Evolutionary conservation across 2,888 invertebrate species (phyloP).

Genomic region (Drosophila robusta): DNA sequence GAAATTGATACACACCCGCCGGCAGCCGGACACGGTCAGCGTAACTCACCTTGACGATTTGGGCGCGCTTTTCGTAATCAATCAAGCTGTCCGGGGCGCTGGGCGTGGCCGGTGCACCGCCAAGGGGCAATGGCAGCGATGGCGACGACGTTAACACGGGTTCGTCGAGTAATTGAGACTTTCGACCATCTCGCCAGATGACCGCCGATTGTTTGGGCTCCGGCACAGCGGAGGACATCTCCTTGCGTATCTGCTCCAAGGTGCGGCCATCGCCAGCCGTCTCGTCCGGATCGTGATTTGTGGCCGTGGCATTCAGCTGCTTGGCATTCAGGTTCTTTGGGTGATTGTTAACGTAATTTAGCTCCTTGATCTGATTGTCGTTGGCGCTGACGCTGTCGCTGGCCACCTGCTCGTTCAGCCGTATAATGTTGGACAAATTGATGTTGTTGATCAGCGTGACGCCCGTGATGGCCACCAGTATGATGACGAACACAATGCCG

Average conservation of each 20-base stretch:
- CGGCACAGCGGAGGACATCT: slow-evolving; percentile 50
- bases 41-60: slow-evolving; percentile 84
- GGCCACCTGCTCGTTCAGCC: slow-evolving; percentile 84
- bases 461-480: slow-evolving; percentile 86
- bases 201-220: slow-evolving; percentile 52
- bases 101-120: slow-evolving; percentile 20
- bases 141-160: neutral
- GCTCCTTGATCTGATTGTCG: slow-evolving; percentile 78
- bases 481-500: slow-evolving; percentile 85
- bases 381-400: slow-evolving; percentile 83
- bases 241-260: slow-evolving; percentile 53
- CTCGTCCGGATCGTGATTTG: slow-evolving; percentile 5
- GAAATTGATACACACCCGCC: slow-evolving; percentile 53
- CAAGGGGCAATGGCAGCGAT: slow-evolving; percentile 47
- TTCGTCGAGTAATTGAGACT: slow-evolving; percentile 15
- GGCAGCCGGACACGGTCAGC: neutral
- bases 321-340: slow-evolving; percentile 79
- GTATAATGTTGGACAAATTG: slow-evolving; percentile 84
- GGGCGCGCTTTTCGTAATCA: slow-evolving; percentile 84
- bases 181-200: slow-evolving; percentile 51
- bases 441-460: slow-evolving; percentile 85
- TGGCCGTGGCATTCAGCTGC: slow-evolving; percentile 27
- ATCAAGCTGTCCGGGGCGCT: slow-evolving; percentile 59
- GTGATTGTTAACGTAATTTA: slow-evolving; percentile 83
- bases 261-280: slow-evolving; percentile 42